Evolutionary conservation across 2,888 invertebrate genomes (phyloP).

Genomic region (Andrena camellia): DNA sequence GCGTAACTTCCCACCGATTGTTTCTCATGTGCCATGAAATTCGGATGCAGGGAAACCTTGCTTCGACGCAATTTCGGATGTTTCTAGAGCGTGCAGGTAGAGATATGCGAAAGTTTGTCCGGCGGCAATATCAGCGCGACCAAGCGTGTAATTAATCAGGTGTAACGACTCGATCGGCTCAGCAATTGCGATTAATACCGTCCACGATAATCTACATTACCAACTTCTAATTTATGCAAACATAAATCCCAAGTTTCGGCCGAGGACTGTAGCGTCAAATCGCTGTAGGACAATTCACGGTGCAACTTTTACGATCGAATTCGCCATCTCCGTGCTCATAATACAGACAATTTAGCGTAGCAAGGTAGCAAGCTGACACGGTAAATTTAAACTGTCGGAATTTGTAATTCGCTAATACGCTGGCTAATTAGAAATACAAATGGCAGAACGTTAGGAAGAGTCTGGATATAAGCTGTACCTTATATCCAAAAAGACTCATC

Average conservation of each 20-base stretch:
- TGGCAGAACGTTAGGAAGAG: background rate
- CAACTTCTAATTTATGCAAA: slow-evolving; percentile 47
- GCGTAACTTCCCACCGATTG: background rate
- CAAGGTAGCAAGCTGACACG: background rate
- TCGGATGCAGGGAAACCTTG: background rate
- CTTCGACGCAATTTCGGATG: background rate
- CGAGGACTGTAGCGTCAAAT: slow-evolving; percentile 24
- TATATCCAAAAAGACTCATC: too few species aligned
- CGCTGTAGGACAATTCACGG: slow-evolving; percentile 21
- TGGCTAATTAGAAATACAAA: background rate
- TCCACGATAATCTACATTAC: slow-evolving; percentile 19
- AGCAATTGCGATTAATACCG: slow-evolving; percentile 4
- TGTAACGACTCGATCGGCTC: background rate
- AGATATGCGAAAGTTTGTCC: background rate
- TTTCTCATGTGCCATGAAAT: background rate
- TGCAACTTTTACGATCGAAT: slow-evolving; percentile 35
- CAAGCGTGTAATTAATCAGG: background rate
- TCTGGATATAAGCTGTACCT: background rate
- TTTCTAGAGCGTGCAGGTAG: background rate
- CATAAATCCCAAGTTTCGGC: slow-evolving; percentile 40
- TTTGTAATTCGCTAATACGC: background rate
- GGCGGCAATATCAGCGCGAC: background rate
- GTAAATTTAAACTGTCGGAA: slow-evolving; percentile 13
- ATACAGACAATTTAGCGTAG: background rate
- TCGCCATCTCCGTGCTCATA: slow-evolving; percentile 9